Conservation (phyloP, 1,140 invertebrate genomes). For the Caenorhabditis brenneri region DNA sequence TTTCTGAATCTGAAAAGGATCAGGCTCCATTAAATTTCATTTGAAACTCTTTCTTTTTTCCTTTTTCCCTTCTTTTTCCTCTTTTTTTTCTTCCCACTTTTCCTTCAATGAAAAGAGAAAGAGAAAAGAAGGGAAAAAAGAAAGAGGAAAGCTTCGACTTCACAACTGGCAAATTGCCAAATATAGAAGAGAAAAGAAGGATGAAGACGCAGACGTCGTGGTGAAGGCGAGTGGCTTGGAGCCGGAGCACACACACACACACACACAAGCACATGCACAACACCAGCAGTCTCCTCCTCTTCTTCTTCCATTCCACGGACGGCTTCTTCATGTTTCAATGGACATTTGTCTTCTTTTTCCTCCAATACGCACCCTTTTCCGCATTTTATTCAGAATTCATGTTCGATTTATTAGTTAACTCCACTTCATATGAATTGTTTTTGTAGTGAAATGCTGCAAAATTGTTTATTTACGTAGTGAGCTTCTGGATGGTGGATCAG, state of each 20-base stretch:
- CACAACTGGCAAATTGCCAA: constrained; percentile 43
- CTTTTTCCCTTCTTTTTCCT: background rate
- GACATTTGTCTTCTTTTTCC: constrained; percentile 1
- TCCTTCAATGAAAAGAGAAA: background rate
- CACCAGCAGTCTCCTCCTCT: background rate
- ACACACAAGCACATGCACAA: constrained; percentile 1
- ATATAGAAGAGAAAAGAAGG: constrained; percentile 32
- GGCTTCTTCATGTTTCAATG: constrained; percentile 43
- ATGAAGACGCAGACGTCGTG: background rate
- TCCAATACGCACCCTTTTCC: background rate
- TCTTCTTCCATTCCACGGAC: background rate
- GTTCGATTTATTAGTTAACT: too few relatives aligned
- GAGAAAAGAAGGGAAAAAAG: background rate
- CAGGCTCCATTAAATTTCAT: too few relatives aligned
- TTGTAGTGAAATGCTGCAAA: background rate
- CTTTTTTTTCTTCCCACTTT: background rate
- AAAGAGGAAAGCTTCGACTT: constrained; percentile 26
- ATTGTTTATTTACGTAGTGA: background rate
- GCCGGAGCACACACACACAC: constrained; percentile 21
- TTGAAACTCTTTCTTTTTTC: too few relatives aligned
- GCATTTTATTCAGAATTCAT: background rate
- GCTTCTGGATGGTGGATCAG: background rate
- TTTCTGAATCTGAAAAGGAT: too few relatives aligned
- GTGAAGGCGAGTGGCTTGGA: background rate
- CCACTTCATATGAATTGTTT: too few relatives aligned